phyloP scores from a whole-genome alignment of 2,888 invertebrate species.

The Nipponacmea schrenckii region DNA sequence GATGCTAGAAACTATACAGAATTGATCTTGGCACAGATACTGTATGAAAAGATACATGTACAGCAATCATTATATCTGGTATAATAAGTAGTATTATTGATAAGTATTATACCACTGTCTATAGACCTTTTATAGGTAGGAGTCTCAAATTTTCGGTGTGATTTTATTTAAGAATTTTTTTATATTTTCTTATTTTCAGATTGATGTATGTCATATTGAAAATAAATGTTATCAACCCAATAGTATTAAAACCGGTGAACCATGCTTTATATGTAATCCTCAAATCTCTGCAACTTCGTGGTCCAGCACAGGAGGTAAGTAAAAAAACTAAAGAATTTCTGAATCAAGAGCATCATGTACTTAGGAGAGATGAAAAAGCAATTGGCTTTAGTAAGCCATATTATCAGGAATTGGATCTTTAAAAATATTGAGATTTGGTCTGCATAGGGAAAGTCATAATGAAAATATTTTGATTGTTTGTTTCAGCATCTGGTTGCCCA shows the following conservation, averaged over 20 bases:
- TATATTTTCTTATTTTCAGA: too few species aligned
- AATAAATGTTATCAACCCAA: constrained; percentile 30
- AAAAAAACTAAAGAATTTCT: background rate
- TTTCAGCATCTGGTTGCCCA: constrained; percentile 21
- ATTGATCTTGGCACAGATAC: too few species aligned
- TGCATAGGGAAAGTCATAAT: too few species aligned
- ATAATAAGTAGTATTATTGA: constrained; percentile 31
- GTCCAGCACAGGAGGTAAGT: constrained; percentile 31
- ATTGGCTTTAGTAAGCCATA: too few species aligned
- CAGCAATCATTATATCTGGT: constrained; percentile 34
- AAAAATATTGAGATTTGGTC: background rate
- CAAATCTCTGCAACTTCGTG: constrained; percentile 25
- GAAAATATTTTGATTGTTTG: background rate
- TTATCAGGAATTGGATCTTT: too few species aligned
- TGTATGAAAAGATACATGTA: too few species aligned
- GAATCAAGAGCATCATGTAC: too few species aligned
- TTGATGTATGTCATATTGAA: constrained; percentile 24
- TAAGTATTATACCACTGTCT: constrained; percentile 28
- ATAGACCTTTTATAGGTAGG: constrained; percentile 31
- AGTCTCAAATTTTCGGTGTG: background rate
- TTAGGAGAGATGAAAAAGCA: too few species aligned
- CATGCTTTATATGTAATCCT: constrained; percentile 29
- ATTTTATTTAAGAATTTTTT: too few species aligned
- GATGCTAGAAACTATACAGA: too few species aligned
- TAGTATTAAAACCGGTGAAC: constrained; percentile 22